Base-by-base conservation (phyloP, 2,888 invertebrate genomes). In the Tenodera sinensis region DNA sequence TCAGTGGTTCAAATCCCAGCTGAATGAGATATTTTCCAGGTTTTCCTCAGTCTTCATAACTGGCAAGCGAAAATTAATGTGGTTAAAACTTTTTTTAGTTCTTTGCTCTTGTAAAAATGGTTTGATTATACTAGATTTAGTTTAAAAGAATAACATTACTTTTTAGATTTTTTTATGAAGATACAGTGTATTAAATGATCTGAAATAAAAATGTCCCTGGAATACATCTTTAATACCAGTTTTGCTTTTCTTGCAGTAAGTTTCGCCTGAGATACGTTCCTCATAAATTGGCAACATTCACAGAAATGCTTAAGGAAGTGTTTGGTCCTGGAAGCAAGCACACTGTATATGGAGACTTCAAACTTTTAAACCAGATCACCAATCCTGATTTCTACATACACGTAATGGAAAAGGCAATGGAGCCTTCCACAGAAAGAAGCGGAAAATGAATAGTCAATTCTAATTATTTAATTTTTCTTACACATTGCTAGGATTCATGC, bases 241-340 rank as follows among this genome's bases (percentile, higher is more conserved):
- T 28, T 42, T 25, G 54, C 81, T 20, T 93, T 93, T 88, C 25
- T 88, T 91, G 84, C 93, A 97, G 97, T 92, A 96, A 97, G 92
- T 98, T 98, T 93, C 96, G 98, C 2, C 94, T 98, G 54, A 98
- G 97, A 54, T 98, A 98, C 93, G 98, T 97, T 94, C 98, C 98
- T 0, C 98, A 98, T 93, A 95, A 95, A 90, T 93, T 98, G 91
- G 94, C 95, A 84, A 94, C 95, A 34, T 98, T 98, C 94, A 96
- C 95, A 0, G 92, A 93, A 47, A 96, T 98, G 94, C 93, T 98
- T 90, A 94, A 94, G 91, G 96, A 96, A 87, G 95, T 96, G 3
- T 98, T 98, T 92, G 95, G 95, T 84, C 92, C 93, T 42, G 93
- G 94, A 42, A 95, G 95, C 1, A 94, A 95, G 88, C 97, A 97